Evolutionary conservation across 2,113 vertebrate genomes (phyloP).

Genomic region (Vulpes ferrilata): DNA sequence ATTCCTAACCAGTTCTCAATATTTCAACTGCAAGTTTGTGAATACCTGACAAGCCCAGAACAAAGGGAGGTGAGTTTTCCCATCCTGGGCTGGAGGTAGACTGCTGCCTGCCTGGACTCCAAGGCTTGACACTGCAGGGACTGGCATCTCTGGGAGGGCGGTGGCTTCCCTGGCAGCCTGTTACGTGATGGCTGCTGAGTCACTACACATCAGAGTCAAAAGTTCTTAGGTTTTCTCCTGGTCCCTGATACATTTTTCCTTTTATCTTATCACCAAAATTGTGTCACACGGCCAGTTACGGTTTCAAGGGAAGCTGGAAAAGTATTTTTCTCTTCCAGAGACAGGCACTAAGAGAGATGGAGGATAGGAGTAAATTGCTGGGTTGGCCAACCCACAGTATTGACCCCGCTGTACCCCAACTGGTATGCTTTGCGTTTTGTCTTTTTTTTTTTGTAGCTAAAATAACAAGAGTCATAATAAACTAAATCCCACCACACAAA

Average conservation of each 20-base stretch:
- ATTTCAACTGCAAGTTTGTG: background rate
- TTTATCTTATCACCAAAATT: background rate
- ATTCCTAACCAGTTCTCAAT: background rate
- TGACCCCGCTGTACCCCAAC: no score
- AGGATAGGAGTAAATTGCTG: background rate
- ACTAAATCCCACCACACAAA: background rate
- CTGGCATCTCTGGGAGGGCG: background rate
- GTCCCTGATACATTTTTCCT: background rate
- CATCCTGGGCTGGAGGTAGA: background rate
- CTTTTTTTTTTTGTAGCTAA: background rate
- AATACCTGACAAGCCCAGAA: background rate
- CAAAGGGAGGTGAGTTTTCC: background rate
- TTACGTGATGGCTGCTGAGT: background rate
- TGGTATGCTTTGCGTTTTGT: background rate
- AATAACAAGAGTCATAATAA: background rate
- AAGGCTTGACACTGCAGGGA: background rate
- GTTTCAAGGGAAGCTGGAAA: background rate
- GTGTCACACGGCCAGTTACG: background rate
- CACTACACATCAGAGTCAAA: background rate
- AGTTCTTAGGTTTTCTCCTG: no score
- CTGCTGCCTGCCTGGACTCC: background rate
- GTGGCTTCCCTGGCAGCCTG: background rate
- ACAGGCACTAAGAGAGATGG: background rate
- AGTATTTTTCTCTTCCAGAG: background rate
- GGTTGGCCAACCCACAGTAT: background rate